Conservation (phyloP, 2,113 vertebrate genomes). For the Rafetus swinhoei region DNA sequence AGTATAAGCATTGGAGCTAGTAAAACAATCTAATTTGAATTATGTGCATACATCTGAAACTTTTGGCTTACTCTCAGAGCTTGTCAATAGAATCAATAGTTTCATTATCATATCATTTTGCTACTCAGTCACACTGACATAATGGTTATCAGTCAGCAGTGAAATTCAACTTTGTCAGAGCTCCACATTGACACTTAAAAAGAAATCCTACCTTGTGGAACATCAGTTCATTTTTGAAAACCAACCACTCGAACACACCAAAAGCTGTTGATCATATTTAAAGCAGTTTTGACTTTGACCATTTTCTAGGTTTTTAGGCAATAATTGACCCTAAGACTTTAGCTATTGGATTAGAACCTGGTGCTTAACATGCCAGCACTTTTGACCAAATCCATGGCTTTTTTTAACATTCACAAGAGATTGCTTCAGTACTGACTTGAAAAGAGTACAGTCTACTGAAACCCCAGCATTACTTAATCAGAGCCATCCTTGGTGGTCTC, state of each 20-base stretch:
- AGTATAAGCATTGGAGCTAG: not conserved
- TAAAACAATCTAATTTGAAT: not conserved
- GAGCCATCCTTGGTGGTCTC: not conserved
- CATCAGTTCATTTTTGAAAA: not conserved
- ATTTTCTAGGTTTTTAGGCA: not conserved
- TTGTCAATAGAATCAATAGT: fast-evolving
- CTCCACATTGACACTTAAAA: not conserved
- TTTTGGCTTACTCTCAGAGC: not conserved
- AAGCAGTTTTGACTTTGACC: not conserved
- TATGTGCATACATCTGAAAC: not conserved
- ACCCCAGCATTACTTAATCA: not conserved
- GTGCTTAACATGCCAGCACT: not conserved
- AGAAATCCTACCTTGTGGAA: not conserved
- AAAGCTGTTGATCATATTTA: not conserved
- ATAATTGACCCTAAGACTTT: not conserved
- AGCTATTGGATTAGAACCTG: not conserved
- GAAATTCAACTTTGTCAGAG: not conserved
- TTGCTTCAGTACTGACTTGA: fast-evolving
- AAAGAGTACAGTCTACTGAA: not conserved
- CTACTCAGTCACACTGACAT: not conserved
- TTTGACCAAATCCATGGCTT: not conserved
- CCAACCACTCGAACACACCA: not conserved
- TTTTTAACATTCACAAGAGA: not conserved
- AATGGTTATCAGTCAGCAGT: not conserved
- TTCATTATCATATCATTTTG: not conserved